Conservation (phyloP, 2,888 invertebrate species). For the Stenurella melanura region DNA sequence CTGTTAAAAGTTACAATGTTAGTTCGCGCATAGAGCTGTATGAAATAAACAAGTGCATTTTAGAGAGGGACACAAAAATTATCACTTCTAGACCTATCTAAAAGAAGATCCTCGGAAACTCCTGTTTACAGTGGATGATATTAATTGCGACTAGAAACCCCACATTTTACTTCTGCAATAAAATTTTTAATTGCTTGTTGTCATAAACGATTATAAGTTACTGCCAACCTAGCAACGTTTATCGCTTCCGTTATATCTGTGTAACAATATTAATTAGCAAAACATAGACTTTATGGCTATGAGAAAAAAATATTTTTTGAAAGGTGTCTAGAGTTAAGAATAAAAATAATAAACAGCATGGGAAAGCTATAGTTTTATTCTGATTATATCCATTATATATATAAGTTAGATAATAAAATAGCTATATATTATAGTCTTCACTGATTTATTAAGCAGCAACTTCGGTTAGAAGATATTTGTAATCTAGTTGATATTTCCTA, state of each 20-base stretch:
- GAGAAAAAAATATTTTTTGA: constrained; percentile 2
- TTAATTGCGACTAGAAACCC: constrained; percentile 35
- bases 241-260: constrained; percentile 46
- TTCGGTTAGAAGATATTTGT: too few relatives aligned
- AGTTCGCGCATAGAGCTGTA: background rate
- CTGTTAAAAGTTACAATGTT: background rate
- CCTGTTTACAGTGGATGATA: constrained; percentile 24
- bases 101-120: constrained; percentile 3
- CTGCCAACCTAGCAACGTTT: constrained; percentile 39
- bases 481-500: too few relatives aligned
- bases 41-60: background rate
- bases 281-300: constrained; percentile 3
- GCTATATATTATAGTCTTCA: too few relatives aligned
- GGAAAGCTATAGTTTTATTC: background rate
- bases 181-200: constrained; percentile 48
- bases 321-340: background rate
- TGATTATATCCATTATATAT: background rate
- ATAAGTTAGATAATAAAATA: too few relatives aligned
- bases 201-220: constrained; percentile 49
- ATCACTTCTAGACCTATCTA: constrained; percentile 1
- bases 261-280: constrained; percentile 20
- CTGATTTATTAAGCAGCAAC: too few relatives aligned
- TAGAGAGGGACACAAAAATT: background rate
- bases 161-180: constrained; percentile 41
- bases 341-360: background rate